Evolutionary conservation across 2,797 vertebrate genomes (phyloP), one percentile per base, ranked within the genome.

Genomic region (Pangasius macronema): DNA sequence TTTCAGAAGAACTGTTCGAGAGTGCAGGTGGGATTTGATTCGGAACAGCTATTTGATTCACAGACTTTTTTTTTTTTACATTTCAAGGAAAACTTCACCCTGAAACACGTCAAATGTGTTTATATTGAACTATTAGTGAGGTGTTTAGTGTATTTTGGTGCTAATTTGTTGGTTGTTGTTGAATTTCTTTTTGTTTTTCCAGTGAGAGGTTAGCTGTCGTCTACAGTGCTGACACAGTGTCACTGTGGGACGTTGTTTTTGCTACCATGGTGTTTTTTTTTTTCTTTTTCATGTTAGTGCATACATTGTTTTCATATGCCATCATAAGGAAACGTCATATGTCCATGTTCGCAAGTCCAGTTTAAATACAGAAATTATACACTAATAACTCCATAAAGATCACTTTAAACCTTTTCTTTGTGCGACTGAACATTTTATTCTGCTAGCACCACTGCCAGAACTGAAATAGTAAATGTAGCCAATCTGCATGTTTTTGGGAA

Each of bases 1-100:
- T 67, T 86, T 81, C 33, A 57, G 57, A 57, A 57, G 57, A 81
- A 80, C 33, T 53, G 46, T 36, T 22, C 33, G n/a, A 68, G 30
- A 51, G n/a, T 67, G 63, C 63, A 83, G 82, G 82, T 83, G 82
- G 42, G 46, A 46, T 82, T 18, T 63, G 39, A 65, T 65, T 42
- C 39, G 22, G 51, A 59, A 80, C 57, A 61, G 79, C 57, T 13
- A 80, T 80, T 57, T 27, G 79, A 81, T 81, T 81, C 79, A 14
- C 5, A 51, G 73, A 76, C 42, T 53, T 53, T 76, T 75, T 75
- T 53, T 53, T 76, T 75, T 75, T 39, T 72, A 14, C 55, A 61
- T 81, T 61, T 61, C 24, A 36, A 14, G 30, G 33, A 79, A 57
- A 36, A 80, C 76, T 24, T 39, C 30, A 13, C 76, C 53, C 53